Evolutionary conservation across 1,140 invertebrate genomes (phyloP).

Genomic region (Drosophila nikananu): DNA sequence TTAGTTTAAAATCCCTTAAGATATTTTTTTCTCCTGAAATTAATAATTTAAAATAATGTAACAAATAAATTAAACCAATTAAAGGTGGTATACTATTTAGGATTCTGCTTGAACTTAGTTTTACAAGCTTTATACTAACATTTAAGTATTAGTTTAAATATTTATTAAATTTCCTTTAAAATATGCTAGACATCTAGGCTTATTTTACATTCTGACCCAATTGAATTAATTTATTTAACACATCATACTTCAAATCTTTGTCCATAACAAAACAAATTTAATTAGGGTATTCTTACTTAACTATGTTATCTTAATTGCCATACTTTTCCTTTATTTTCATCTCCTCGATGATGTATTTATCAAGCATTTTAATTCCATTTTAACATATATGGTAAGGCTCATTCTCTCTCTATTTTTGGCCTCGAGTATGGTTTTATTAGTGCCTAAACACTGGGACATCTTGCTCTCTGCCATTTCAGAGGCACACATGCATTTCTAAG

Average conservation of each 20-base stretch:
- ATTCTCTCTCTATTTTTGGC: not conserved
- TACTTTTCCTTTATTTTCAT: not conserved
- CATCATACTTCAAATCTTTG: not conserved
- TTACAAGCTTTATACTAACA: too few relatives aligned
- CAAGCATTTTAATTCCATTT: constrained; percentile 12
- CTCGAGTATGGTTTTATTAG: constrained; percentile 8
- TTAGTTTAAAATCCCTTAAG: too few relatives aligned
- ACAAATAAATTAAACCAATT: too few relatives aligned
- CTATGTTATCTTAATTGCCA: too few relatives aligned
- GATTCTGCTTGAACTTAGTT: too few relatives aligned
- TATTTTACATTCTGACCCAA: too few relatives aligned
- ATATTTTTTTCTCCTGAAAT: too few relatives aligned
- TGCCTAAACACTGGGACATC: not conserved
- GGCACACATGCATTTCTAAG: constrained; percentile 18
- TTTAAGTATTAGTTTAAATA: too few relatives aligned
- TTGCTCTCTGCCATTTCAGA: not conserved
- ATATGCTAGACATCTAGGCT: too few relatives aligned
- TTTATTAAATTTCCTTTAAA: too few relatives aligned
- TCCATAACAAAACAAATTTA: not conserved
- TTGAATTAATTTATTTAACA: not conserved
- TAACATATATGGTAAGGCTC: constrained; percentile 3
- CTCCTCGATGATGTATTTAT: not conserved
- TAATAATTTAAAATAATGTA: too few relatives aligned
- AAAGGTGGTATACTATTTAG: too few relatives aligned
- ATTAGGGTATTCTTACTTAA: not conserved